Evolutionary conservation across 2,113 vertebrate genomes (phyloP).

Genomic region (Zonotrichia leucophrys): DNA sequence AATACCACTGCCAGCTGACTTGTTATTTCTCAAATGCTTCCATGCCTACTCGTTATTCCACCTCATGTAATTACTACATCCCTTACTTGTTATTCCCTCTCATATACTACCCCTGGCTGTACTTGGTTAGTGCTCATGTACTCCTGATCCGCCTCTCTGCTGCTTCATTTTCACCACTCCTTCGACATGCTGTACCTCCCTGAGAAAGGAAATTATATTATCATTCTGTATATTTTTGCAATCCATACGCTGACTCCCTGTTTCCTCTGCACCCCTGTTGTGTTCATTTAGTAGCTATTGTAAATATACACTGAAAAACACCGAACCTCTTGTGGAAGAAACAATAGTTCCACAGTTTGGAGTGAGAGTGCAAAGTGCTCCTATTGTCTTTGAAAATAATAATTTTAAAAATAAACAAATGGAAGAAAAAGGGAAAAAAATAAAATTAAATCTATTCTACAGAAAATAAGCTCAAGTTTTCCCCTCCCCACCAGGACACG

Average conservation of each 20-base stretch:
- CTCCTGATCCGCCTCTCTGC: constrained; percentile 18
- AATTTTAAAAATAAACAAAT: neutral
- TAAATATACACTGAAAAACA: constrained; percentile 2
- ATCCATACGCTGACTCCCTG: neutral
- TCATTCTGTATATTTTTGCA: constrained; percentile 4
- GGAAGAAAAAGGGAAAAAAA: neutral
- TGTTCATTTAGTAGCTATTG: neutral
- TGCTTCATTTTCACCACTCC: constrained; percentile 12
- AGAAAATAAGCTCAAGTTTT: neutral
- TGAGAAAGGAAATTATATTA: neutral
- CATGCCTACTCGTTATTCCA: constrained; percentile 40
- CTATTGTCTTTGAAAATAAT: neutral
- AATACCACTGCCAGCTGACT: constrained; percentile 58
- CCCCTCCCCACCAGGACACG: neutral
- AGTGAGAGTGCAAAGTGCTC: neutral
- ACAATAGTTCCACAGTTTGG: neutral
- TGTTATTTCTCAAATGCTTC: constrained; percentile 59
- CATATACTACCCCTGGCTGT: constrained; percentile 37
- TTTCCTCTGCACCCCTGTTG: neutral
- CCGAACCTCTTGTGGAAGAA: neutral
- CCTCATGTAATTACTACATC: constrained; percentile 64
- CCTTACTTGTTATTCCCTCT: constrained; percentile 64
- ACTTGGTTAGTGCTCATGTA: constrained; percentile 33
- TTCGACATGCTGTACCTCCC: neutral
- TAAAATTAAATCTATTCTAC: neutral